A percentile compares a stretch with the other conserved stretches of the same genome.
These are phyloP conservation scores for Lepidurus apus DNA, from an alignment of 1,140 invertebrate genomes.

Conservation along the genomic window DNA sequence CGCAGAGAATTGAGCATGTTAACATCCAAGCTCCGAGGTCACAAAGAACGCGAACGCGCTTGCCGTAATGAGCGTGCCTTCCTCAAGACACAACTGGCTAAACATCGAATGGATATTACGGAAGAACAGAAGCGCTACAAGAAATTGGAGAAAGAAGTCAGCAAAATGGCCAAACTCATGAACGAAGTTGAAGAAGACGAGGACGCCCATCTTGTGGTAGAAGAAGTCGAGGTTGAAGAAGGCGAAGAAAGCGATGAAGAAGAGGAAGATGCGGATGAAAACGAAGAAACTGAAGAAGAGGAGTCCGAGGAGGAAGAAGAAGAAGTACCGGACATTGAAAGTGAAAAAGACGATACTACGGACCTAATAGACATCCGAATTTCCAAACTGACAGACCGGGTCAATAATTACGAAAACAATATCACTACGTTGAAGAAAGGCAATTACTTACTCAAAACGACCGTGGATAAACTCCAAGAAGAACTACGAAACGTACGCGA, in stretches of 20 bases:
- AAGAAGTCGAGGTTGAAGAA: constrained; percentile 66
- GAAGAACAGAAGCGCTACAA: constrained; percentile 45
- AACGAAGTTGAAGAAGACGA: constrained; percentile 67
- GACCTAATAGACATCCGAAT: constrained; percentile 39
- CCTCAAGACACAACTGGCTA: constrained; percentile 71
- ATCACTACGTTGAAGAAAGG: constrained; percentile 74
- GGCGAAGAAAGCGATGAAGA: constrained; percentile 50
- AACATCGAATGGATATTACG: constrained; percentile 66
- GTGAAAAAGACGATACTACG: constrained; percentile 59
- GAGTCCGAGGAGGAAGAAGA: constrained; percentile 43
- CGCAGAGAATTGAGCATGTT: constrained; percentile 68
- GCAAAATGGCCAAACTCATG: constrained; percentile 80
- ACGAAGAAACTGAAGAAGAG: constrained; percentile 62
- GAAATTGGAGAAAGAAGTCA: constrained; percentile 73
- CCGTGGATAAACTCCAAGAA: constrained; percentile 76
- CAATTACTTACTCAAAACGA: constrained; percentile 75
- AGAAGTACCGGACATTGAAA: constrained; percentile 46
- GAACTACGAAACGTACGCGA: constrained; percentile 74
- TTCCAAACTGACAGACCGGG: constrained; percentile 35
- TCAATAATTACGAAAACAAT: constrained; percentile 67
- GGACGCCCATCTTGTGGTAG: constrained; percentile 57
- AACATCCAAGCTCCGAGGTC: constrained; percentile 66
- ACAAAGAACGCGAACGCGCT: constrained; percentile 61
- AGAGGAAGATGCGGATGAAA: constrained; percentile 48
- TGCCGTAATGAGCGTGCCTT: constrained; percentile 69